A percentile compares a stretch with the other conserved stretches of the same genome.
phyloP scores from a whole-genome alignment of 2,797 vertebrate genomes.

The Lithobates pipiens region DNA sequence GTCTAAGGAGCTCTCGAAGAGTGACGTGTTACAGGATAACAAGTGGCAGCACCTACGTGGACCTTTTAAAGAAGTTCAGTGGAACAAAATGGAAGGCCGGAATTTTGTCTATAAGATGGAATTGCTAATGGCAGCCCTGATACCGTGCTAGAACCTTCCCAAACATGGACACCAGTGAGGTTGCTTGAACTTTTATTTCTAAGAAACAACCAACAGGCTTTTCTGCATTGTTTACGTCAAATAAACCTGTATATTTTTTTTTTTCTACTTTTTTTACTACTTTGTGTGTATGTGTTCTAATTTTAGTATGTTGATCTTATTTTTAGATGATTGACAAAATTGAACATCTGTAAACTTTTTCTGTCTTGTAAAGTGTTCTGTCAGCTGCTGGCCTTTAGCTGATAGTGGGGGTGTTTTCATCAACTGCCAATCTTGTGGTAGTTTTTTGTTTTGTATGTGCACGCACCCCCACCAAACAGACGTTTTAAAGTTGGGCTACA shows the following conservation, averaged over 20 bases:
- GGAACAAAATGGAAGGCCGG: conserved; percentile 96
- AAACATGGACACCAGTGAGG: background rate
- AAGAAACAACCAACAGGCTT: background rate
- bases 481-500: no score
- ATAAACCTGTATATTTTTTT: background rate
- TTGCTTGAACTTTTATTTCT: background rate
- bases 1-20: conserved; percentile 91
- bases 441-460: no score
- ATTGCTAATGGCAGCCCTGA: conserved; percentile 95
- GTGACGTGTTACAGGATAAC: conserved; percentile 90
- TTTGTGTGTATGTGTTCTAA: no score
- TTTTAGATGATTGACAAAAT: no score
- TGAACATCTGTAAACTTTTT: no score
- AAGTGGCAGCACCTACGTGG: conserved; percentile 95
- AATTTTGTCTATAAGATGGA: conserved; percentile 99
- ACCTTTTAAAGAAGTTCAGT: conserved; percentile 91
- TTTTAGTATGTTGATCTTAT: no score
- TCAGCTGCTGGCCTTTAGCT: no score
- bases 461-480: no score
- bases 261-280: no score
- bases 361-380: no score
- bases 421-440: no score
- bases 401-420: no score
- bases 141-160: conserved; percentile 77
- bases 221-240: background rate